Evolutionary conservation across 2,113 vertebrate genomes (phyloP), one percentile per base, ranked within the genome.

Genomic region (Syngnathus scovelli): DNA sequence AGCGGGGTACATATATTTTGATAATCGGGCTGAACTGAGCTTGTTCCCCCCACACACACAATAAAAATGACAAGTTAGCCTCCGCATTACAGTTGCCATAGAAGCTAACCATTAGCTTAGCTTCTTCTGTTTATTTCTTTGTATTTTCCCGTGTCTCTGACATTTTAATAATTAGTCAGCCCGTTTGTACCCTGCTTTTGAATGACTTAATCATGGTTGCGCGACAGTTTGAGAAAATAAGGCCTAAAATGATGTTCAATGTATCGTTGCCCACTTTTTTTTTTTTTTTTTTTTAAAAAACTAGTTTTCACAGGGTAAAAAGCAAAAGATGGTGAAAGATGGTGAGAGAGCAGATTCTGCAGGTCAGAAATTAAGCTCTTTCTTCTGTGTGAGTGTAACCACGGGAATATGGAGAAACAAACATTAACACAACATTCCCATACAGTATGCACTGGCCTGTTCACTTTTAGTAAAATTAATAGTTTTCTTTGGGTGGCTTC

Each of bases 331-430:
- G 12, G 41, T 70, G 68, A 77, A 43, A 74, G 75, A 82, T 84
- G 77, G 77, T 74, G 41, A 33, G 85, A 51, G 61, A 74, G 85
- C 80, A 74, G 87, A 89, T 91, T 80, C 89, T 91, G 91, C 90
- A 84, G 90, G 89, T 87, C 89, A 89, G 89, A 80, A 85, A 88
- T 87, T 81, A 64, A 88, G 81, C 80, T 89, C 73, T 79, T 82
- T 77, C 71, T 52, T 21, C 71, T 76, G 78, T 80, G 75, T 72
- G 81, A 83, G 78, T 84, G 79, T 71, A 70, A 69, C 68, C 70
- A 87, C 84, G 80, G 86, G 81, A 86, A 83, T 80, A 79, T 48
- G 78, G 78, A 69, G 80, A 76, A 77, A 83, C 71, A 79, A 71
- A 44, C 80, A 82, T 74, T 80, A 68, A 68, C 65, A 74, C 69